A percentile compares a stretch with the other conserved stretches of the same genome.
These are phyloP conservation scores for Thera obeliscata DNA, from an alignment of 2,888 invertebrate genomes.

Conservation along the genomic window DNA sequence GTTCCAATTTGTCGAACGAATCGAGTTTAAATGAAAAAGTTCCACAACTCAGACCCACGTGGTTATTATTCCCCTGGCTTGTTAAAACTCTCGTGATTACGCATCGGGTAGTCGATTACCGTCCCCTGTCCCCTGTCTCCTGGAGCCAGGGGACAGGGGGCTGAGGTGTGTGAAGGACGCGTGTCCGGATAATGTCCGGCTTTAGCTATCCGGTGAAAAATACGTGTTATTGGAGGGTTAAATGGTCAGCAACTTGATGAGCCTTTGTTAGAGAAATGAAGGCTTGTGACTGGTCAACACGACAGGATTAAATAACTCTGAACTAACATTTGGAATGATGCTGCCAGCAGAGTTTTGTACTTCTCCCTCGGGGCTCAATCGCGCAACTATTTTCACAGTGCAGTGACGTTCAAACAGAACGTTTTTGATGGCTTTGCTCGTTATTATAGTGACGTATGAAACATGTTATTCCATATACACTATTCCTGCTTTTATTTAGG, in stretches of 20 bases:
- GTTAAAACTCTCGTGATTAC: conserved; percentile 45
- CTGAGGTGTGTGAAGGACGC: conserved; percentile 8
- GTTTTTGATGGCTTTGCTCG: no score
- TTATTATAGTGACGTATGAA: no score
- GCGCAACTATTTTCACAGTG: not conserved
- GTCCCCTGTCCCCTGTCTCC: conserved; percentile 28
- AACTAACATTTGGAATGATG: not conserved
- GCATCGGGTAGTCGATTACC: conserved; percentile 44
- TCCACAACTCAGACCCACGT: conserved; percentile 24
- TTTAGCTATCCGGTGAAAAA: conserved; percentile 6
- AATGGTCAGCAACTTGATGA: not conserved
- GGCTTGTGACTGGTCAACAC: not conserved
- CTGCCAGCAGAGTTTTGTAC: not conserved
- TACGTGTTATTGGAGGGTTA: not conserved
- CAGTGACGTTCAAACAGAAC: not conserved
- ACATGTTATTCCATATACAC: no score
- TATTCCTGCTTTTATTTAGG: no score
- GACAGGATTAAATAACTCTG: not conserved
- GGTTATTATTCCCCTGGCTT: conserved; percentile 33
- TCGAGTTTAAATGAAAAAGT: conserved; percentile 35
- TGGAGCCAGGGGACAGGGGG: conserved; percentile 12
- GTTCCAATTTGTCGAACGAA: conserved; percentile 12
- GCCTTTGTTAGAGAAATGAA: not conserved
- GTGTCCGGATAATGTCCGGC: conserved; percentile 10
- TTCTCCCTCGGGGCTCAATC: not conserved